These are phyloP conservation scores for Aselliscus stoliczkanus DNA, from an alignment of 2,797 vertebrate genomes.

Conservation along the genomic window DNA sequence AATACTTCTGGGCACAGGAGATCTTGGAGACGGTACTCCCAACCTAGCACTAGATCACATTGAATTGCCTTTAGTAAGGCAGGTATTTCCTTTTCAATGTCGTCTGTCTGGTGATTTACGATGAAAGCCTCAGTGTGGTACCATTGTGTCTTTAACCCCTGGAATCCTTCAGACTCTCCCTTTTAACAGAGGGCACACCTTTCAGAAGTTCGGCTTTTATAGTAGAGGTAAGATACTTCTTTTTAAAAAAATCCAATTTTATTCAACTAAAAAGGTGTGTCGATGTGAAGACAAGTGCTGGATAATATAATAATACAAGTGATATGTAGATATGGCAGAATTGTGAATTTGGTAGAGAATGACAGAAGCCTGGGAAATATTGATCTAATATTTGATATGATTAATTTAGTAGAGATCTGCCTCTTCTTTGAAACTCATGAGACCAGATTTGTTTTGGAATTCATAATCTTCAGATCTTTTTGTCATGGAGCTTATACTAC, in stretches of 20 bases:
- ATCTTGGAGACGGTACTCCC: background rate
- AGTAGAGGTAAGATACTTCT: background rate
- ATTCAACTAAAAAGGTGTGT: background rate
- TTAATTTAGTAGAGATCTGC: background rate
- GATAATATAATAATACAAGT: background rate
- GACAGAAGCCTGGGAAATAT: background rate
- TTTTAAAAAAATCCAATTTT: background rate
- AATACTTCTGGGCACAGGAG: background rate
- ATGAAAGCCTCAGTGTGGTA: background rate
- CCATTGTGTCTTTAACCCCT: background rate
- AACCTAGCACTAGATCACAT: rapidly evolving
- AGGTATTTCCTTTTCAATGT: background rate
- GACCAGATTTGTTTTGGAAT: background rate
- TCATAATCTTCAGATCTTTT: background rate
- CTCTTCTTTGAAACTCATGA: background rate
- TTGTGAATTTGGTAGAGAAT: background rate
- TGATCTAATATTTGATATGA: background rate
- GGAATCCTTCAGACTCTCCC: background rate
- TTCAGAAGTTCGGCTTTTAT: background rate
- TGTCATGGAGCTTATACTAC: background rate
- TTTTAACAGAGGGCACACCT: background rate
- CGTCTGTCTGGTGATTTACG: background rate
- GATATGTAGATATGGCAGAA: too few relatives aligned
- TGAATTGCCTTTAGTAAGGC: rapidly evolving
- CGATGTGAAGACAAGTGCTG: background rate